Base-by-base conservation (phyloP, 2,797 vertebrate genomes). In the Anas capensis region DNA sequence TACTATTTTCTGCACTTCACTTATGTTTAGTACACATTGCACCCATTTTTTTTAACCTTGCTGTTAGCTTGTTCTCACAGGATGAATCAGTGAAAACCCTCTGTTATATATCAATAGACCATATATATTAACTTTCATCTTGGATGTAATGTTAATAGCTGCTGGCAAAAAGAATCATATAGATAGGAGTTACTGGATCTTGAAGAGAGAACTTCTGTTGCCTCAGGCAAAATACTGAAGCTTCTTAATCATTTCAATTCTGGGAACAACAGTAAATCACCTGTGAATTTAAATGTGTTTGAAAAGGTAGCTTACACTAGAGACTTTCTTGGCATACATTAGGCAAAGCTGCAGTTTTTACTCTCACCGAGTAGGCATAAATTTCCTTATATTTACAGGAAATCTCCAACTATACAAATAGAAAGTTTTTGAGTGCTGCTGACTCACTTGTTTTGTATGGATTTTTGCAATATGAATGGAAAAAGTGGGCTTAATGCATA, bases 271-370 rank as follows among this genome's bases (percentile, higher is more conserved):
- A 88, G 90, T 93, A 95, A 96, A 93, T 96, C 64, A 92, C 60
- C 42, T 88, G 64, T 92, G 92, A 92, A 85, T 95, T 92, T 93
- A 95, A 93, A 96, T 95, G 70, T 91, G 77, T 92, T 93, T 95
- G 93, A 78, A 92, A 94, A 92, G 36, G 75, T 91, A 93, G 75
- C 72, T 93, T 88, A 82, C 33, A 49, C 44, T 80, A 38, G 31
- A 87, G 71, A 77, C 38, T 72, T 27, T 71, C 51, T 66, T 77
- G 53, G 46, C 72, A 60, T 93, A 11, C 82, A 64, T 82, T 91
- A 93, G 33, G 82, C 38, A 80, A 93, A 95, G 36, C 27, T 68
- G 31, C 66, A 68, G 46, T 93, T 95, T 94, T 84, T 91, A 80
- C 44, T 33, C 31, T 82, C 36, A 33, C 40, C 46, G 44, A 49